Base-by-base conservation (phyloP, 1,140 invertebrate species). In the Camponotus pennsylvanicus region DNA sequence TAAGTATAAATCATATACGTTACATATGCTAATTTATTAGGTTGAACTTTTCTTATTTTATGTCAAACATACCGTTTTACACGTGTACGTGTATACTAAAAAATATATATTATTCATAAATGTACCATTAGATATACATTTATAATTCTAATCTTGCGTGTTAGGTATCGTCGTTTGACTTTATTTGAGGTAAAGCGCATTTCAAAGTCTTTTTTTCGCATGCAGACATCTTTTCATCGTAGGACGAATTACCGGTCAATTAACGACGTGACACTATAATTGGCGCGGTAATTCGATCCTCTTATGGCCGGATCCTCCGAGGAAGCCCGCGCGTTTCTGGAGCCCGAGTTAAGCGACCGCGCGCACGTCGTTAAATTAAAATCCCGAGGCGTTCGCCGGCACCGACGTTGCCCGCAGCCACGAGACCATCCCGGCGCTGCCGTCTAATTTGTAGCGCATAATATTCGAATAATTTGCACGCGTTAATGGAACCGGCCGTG, bases 201-300 rank as follows among this genome's bases (percentile, higher is more conserved):
- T 32, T 75, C 45, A 55, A 80, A 66, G 40, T 37, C 32, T 45
- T 67, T 42, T 87, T 87, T 76, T 69, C 67, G 85, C 66, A 37
- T 59, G 83, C 21, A 75, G 52, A 70, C 70, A 40, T 70, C 45
- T 52, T 69, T 89, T 52, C 45, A 61, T 64, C n/a, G 27, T 18
- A 61, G 66, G 42, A 79, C 42, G 34, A 70, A 90, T 73, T 89
- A 90, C 80, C 85, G 75, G 88, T 91, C 88, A 92, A 92, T 92
- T 92, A 92, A 92, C 91, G 83, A 88, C 86, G 89, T 91, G 91
- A 91, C 91, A 87, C 86, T 69, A 82, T 92, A 92, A 92, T 92
- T 92, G 91, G 84, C 66, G 52, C 70, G 85, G 86, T 88, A 91
- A 91, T 90, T 92, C 86, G 91, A 91, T 91, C 86, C 79, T 67